These are phyloP conservation scores for Deilephila elpenor DNA, from an alignment of 2,888 invertebrate genomes.

Conservation along the genomic window DNA sequence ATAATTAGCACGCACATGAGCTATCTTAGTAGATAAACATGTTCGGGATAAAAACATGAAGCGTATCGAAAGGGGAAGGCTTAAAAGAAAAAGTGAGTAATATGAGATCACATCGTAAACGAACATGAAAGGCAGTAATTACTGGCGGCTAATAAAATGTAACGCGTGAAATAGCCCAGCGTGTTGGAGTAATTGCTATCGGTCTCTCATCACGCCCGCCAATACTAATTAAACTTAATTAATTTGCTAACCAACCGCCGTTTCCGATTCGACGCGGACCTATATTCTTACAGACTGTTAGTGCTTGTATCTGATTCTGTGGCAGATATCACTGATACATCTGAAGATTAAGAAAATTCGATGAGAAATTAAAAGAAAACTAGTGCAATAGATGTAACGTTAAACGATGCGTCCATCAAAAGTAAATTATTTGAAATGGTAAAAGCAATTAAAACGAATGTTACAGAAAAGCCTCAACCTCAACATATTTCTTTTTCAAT, in stretches of 20 bases:
- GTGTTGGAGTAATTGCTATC: conserved; percentile 61
- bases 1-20: too few relatives aligned
- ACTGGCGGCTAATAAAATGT: conserved; percentile 48
- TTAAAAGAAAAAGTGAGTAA: conserved; percentile 5
- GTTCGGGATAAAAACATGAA: background rate
- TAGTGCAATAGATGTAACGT: too few relatives aligned
- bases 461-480: background rate
- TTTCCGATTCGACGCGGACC: conserved; percentile 65
- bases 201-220: conserved; percentile 49
- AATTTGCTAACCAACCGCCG: conserved; percentile 52
- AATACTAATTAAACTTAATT: conserved; percentile 66
- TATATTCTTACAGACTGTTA: conserved; percentile 50
- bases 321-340: too few relatives aligned
- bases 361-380: background rate
- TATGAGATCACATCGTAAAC: conserved; percentile 17
- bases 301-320: conserved; percentile 24
- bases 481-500: background rate
- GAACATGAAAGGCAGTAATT: conserved; percentile 38
- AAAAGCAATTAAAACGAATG: background rate
- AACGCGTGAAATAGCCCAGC: conserved; percentile 52
- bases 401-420: too few relatives aligned
- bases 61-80: background rate
- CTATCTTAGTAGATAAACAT: background rate
- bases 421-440: too few relatives aligned
- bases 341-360: background rate